Conservation (phyloP, 2,888 invertebrate species). For the Nomada flava region DNA sequence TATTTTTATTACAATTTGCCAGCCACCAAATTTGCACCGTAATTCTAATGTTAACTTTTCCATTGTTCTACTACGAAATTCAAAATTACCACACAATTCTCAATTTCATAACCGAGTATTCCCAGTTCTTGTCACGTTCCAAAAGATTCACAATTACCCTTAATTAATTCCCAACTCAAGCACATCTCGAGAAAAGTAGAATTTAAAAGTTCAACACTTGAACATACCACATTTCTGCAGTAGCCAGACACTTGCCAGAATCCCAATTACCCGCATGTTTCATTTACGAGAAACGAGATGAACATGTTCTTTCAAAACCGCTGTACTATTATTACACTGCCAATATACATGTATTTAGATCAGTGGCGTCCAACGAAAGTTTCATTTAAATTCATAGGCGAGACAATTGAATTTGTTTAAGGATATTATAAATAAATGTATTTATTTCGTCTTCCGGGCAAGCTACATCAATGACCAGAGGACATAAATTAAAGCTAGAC, state of each 20-base stretch:
- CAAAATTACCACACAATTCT: not conserved
- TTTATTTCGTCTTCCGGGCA: too few species aligned
- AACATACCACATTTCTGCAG: not conserved
- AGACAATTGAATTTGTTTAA: too few species aligned
- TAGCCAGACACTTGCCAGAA: not conserved
- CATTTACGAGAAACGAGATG: not conserved
- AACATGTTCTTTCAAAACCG: not conserved
- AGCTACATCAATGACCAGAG: too few species aligned
- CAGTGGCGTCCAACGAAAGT: too few species aligned
- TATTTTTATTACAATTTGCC: not conserved
- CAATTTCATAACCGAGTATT: not conserved
- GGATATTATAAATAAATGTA: too few species aligned
- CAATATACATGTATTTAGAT: too few species aligned
- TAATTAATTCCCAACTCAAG: not conserved
- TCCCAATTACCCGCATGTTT: not conserved
- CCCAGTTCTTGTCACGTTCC: not conserved
- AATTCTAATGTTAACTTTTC: not conserved
- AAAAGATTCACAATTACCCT: conserved; percentile 5
- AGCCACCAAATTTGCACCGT: not conserved
- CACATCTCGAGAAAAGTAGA: not conserved
- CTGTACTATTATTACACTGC: not conserved
- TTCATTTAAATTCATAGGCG: too few species aligned
- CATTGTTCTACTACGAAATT: too few species aligned
- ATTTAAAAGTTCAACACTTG: not conserved
- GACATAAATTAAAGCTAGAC: too few species aligned